Base-by-base conservation (phyloP, 2,888 invertebrate species). In the Cantharis rufa region DNA sequence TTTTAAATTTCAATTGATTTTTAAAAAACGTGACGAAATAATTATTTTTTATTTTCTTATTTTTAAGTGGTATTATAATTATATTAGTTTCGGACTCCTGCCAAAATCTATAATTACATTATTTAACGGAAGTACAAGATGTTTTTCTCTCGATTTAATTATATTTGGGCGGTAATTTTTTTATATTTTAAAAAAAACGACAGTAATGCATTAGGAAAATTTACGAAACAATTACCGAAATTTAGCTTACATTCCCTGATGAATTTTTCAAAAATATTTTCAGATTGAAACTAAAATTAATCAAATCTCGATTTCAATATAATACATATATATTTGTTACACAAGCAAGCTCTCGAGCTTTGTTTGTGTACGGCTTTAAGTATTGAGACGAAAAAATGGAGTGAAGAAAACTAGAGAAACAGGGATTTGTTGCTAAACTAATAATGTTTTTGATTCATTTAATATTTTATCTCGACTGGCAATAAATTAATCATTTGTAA, bases 21-120 rank as follows among this genome's bases (percentile, higher is more conserved):
- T 63, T 21, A 63, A 63, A 63, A 18, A 63, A 18, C 16, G 16
- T 63, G 16, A 63, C 63, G 63, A 21, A 21, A 66, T 24, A 66
- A 66, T 66, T 21, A 66, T 66, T 21, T n/a, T 66, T 66, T 66
- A 66, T 48, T 48, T 48, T 48, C 48, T 48, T 48, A n/a, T 48
- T 48, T 48, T 48, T 48, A 48, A 48, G 48, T 48, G 48, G 48
- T 61, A 62, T 74, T 70, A 69, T 69, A 68, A 74, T 74, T 74
- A 28, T 74, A 74, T 74, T 70, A 75, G 75, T 70, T 71, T 68
- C 66, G 70, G 70, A 62, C 70, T 68, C n/a, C 16, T 71, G 21
- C 75, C 75, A 68, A 70, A 75, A 75, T 75, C 75, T 75, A 70
- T 75, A 75, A 75, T 75, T 75, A 71, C 62, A 75, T 75, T 64